A percentile compares a stretch with the other conserved stretches of the same genome.
Evolutionary conservation across 2,113 vertebrate species (phyloP).

Genomic region (Colius striatus): DNA sequence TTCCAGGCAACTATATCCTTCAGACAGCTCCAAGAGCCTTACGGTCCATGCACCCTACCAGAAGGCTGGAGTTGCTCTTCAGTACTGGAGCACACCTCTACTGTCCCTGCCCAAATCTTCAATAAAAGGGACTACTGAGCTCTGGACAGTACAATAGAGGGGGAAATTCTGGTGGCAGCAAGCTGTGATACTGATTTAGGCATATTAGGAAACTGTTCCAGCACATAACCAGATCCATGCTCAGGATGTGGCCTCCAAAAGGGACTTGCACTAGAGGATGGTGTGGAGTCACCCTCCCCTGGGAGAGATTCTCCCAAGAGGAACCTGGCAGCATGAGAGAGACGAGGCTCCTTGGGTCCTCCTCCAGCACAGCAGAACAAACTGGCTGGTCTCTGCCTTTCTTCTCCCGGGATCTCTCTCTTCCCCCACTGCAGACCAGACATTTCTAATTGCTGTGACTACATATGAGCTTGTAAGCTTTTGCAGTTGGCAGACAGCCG

Average conservation of each 20-base stretch:
- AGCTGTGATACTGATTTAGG: not conserved
- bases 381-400: not conserved
- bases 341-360: not conserved
- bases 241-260: not conserved
- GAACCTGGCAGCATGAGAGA: not conserved
- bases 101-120: not conserved
- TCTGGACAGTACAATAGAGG: not conserved
- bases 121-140: not conserved
- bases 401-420: not conserved
- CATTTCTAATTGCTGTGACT: not conserved
- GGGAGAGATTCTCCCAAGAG: not conserved
- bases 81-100: not conserved
- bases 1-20: not conserved
- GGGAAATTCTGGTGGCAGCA: not conserved
- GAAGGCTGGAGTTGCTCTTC: not conserved
- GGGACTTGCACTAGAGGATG: not conserved
- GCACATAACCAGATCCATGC: not conserved
- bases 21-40: not conserved
- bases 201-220: not conserved
- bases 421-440: not conserved
- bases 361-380: not conserved
- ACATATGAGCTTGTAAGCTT: fast-evolving
- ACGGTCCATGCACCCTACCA: fast-evolving
- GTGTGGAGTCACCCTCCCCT: not conserved
- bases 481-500: not conserved